phyloP scores from a whole-genome alignment of 37 sponge, comb jelly and placozoan species.

The Ianthella basta region DNA sequence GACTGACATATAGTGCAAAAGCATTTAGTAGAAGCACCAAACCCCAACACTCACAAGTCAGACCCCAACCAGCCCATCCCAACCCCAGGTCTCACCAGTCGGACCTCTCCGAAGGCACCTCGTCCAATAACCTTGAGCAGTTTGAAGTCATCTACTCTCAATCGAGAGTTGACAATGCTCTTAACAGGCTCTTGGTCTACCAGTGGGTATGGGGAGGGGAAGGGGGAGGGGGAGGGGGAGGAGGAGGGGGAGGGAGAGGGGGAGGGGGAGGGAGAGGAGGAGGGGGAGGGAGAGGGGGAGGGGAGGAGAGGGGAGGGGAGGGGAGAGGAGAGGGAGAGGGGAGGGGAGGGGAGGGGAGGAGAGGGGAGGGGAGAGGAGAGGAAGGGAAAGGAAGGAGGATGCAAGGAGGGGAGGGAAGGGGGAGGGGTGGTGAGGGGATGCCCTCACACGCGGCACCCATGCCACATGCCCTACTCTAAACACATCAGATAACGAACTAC shows the following conservation, averaged over 20 bases:
- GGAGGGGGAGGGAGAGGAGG: not conserved
- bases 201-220: no score
- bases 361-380: not conserved
- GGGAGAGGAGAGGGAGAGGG: not conserved
- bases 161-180: no score
- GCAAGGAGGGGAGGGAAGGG: not conserved
- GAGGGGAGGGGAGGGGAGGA: not conserved
- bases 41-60: slow-evolving; percentile 52
- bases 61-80: slow-evolving; percentile 90
- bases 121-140: no score
- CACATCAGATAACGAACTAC: no score
- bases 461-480: not conserved
- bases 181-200: no score
- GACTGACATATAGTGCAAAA: not conserved
- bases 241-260: slow-evolving; percentile 32
- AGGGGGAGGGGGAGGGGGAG: no score
- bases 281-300: not conserved
- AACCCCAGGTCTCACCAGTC: no score
- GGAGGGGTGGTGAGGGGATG: not conserved
- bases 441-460: no score
- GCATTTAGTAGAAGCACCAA: not conserved
- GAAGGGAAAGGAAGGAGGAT: not conserved
- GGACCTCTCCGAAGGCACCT: no score
- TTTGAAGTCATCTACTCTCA: no score
- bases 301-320: not conserved